Conservation (phyloP, 2,888 invertebrate genomes). For the Heliconius hortense region DNA sequence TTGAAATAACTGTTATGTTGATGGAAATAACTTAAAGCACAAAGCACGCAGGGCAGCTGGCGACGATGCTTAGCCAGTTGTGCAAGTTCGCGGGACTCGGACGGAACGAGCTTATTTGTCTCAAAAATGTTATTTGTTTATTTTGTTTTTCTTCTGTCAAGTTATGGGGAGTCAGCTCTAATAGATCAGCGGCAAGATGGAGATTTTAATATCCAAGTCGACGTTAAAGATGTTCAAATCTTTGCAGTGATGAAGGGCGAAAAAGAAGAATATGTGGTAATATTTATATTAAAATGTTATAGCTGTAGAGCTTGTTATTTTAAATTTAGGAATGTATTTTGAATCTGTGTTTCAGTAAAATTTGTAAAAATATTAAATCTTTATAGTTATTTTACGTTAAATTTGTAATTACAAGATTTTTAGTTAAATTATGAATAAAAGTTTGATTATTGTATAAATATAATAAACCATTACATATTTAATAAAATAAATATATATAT, state of each 20-base stretch:
- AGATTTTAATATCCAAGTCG: conserved; percentile 89
- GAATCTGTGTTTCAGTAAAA: too few relatives aligned
- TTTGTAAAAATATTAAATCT: too few relatives aligned
- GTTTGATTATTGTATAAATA: neutral
- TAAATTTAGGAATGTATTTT: neutral
- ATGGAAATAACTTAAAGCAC: conserved; percentile 75
- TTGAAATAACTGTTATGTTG: conserved; percentile 79
- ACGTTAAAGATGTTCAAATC: conserved; percentile 89
- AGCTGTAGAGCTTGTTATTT: neutral
- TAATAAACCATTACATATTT: neutral
- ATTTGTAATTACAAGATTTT: too few relatives aligned
- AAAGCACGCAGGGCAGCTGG: conserved; percentile 62
- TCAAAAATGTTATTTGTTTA: conserved; percentile 37
- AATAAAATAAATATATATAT: neutral
- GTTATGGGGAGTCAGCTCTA: conserved; percentile 52
- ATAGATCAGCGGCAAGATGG: conserved; percentile 90
- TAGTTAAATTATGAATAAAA: too few relatives aligned
- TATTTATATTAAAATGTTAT: conserved; percentile 35
- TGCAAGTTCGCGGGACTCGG: conserved; percentile 60
- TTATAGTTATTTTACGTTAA: too few relatives aligned
- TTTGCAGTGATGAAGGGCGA: conserved; percentile 85
- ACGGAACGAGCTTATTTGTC: conserved; percentile 48
- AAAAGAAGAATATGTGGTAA: conserved; percentile 83
- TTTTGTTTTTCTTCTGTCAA: conserved; percentile 32
- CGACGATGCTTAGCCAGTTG: conserved; percentile 57